Conservation (phyloP, 1,140 invertebrate species). For the Phocides pigmalion region DNA sequence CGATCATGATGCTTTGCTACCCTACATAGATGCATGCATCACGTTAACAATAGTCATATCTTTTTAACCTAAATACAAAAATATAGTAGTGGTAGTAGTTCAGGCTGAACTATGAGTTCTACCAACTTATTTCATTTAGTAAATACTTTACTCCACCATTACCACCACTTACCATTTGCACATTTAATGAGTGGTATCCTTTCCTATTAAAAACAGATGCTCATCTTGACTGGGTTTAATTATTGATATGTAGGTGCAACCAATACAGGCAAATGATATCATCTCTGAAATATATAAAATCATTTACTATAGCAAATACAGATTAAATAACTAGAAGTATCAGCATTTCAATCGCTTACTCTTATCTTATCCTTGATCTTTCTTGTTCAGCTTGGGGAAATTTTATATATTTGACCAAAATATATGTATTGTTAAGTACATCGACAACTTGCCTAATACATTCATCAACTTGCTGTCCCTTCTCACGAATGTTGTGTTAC, state of each 20-base stretch:
- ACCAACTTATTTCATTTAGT: too few species aligned
- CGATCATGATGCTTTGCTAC: too few species aligned
- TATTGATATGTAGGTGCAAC: constrained; percentile 36
- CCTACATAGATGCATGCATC: too few species aligned
- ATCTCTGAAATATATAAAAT: constrained; percentile 28
- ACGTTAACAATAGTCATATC: too few species aligned
- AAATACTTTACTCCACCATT: too few species aligned
- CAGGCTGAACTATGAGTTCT: too few species aligned
- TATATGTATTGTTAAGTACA: constrained; percentile 20
- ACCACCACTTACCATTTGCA: constrained; percentile 28
- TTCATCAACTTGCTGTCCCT: constrained; percentile 12
- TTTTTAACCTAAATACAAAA: too few species aligned
- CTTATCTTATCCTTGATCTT: neutral
- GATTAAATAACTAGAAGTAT: too few species aligned
- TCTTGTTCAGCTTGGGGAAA: neutral
- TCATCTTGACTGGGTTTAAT: constrained; percentile 17
- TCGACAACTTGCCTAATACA: constrained; percentile 28
- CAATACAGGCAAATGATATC: constrained; percentile 24
- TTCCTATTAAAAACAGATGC: constrained; percentile 32
- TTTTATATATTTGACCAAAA: neutral
- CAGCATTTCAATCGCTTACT: too few species aligned
- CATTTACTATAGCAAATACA: too few species aligned
- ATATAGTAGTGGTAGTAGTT: too few species aligned
- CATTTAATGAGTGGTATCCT: constrained; percentile 31
- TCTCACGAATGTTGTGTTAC: constrained; percentile 4